Conservation (phyloP, 2,113 vertebrate species). For the Alaudala cheleensis region DNA sequence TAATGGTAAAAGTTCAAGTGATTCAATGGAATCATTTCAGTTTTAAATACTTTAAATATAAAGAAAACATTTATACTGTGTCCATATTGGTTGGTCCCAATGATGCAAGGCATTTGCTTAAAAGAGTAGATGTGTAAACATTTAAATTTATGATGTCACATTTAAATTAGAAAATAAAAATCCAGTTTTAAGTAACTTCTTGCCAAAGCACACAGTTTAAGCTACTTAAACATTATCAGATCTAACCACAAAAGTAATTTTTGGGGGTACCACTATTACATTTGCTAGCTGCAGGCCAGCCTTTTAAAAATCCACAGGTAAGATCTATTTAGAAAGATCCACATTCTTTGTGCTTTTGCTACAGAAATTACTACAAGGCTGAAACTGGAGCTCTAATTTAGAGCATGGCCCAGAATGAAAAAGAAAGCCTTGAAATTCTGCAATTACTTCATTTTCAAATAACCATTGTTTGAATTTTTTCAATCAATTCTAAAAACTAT, state of each 20-base stretch:
- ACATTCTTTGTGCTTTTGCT: not conserved
- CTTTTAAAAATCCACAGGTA: not conserved
- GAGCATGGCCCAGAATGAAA: not conserved
- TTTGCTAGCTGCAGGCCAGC: not conserved
- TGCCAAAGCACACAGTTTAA: not conserved
- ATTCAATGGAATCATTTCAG: conserved; percentile 43
- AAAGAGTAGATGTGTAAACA: not conserved
- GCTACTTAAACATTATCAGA: not conserved
- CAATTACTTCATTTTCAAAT: not conserved
- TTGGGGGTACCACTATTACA: not conserved
- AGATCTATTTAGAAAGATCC: not conserved
- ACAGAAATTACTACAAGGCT: not conserved
- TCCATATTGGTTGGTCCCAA: not conserved
- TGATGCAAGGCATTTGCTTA: conserved; percentile 5
- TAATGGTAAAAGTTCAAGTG: not conserved
- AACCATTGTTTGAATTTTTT: not conserved
- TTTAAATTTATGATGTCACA: not conserved
- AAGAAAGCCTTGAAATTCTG: not conserved
- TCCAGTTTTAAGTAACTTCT: not conserved
- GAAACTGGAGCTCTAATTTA: conserved; percentile 59
- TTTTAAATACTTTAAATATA: conserved; percentile 34
- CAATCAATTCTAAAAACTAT: not conserved
- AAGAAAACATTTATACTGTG: conserved; percentile 1
- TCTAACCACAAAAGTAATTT: not conserved
- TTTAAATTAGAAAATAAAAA: not conserved